Evolutionary conservation across 2,113 vertebrate genomes (phyloP).

Genomic region (Grammomys dolichurus): DNA sequence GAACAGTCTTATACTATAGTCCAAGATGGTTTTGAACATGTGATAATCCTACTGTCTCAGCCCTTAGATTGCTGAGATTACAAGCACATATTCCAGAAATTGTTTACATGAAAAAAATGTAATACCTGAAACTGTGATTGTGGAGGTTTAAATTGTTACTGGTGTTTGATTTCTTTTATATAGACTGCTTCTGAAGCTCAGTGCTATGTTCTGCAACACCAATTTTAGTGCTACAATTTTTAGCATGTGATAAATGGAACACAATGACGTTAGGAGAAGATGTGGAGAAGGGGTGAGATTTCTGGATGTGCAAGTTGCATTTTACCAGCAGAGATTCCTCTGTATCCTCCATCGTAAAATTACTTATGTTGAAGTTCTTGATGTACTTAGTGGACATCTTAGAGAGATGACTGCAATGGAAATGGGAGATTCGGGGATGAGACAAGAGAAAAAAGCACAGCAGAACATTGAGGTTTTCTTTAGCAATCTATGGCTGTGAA

Average conservation of each 20-base stretch:
- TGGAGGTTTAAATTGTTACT: not conserved
- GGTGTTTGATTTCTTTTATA: not conserved
- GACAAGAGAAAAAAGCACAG: not conserved
- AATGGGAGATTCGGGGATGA: rapidly evolving
- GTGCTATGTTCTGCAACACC: not conserved
- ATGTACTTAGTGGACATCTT: not conserved
- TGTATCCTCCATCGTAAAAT: not conserved
- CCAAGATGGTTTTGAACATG: not conserved
- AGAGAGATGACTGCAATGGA: no score
- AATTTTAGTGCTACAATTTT: not conserved
- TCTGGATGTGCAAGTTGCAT: not conserved
- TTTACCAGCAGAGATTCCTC: not conserved
- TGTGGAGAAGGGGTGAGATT: not conserved
- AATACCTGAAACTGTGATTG: not conserved
- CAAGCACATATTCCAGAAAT: not conserved
- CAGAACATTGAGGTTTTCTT: conserved; percentile 45
- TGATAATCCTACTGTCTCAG: not conserved
- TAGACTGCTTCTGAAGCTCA: not conserved
- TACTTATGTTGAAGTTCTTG: not conserved
- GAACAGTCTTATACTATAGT: not conserved
- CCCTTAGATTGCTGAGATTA: not conserved
- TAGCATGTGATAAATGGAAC: not conserved
- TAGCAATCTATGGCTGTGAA: not conserved
- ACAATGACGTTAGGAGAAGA: not conserved
- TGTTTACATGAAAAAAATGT: not conserved